These are phyloP conservation scores for Resseliella maxima DNA, from an alignment of 2,888 invertebrate species.

Conservation along the genomic window DNA sequence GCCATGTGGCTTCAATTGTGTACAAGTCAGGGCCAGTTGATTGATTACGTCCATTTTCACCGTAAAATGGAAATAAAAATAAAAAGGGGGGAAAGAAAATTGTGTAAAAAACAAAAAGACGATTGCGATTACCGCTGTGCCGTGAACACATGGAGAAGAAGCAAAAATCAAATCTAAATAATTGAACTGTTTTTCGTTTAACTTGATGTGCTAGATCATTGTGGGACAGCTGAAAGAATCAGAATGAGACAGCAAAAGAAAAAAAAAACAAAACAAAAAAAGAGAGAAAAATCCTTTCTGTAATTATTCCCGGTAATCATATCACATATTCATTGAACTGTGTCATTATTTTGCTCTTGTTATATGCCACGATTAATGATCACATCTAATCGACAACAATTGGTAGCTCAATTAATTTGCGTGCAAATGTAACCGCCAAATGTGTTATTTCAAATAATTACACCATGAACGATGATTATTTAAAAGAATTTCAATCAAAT, in stretches of 20 bases:
- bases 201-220: neutral
- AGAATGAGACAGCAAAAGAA: neutral
- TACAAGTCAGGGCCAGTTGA: neutral
- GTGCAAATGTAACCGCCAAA: neutral
- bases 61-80: neutral
- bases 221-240: too few species aligned
- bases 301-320: neutral
- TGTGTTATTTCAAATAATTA: slow-evolving; percentile 10
- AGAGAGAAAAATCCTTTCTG: neutral
- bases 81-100: too few species aligned
- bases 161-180: neutral
- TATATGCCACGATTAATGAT: neutral
- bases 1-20: slow-evolving; percentile 30
- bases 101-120: neutral
- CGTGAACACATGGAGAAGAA: neutral
- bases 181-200: slow-evolving; percentile 32
- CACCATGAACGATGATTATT: neutral
- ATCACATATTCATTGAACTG: neutral
- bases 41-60: slow-evolving; percentile 47
- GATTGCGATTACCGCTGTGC: slow-evolving; percentile 19
- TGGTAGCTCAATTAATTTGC: neutral
- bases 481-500: neutral
- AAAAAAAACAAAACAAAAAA: neutral
- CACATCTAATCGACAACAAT: neutral
- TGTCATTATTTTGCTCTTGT: neutral